Conservation (phyloP, 2,888 invertebrate species). For the Siphlonurus alternatus region DNA sequence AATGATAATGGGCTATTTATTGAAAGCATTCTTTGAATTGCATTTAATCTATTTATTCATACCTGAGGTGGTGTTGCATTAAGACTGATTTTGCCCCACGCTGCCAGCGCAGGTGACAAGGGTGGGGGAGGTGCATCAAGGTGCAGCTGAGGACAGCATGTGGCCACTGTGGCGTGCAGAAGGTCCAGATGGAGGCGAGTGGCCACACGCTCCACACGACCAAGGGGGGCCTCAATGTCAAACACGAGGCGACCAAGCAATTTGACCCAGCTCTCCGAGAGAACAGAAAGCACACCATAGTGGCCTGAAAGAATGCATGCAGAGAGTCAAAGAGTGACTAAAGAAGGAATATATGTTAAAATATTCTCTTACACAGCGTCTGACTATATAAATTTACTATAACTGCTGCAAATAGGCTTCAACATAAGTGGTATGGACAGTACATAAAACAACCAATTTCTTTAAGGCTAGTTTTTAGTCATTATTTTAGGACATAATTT, state of each 20-base stretch:
- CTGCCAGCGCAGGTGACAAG: constrained; percentile 20
- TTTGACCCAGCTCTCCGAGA: constrained; percentile 33
- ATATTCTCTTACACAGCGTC: too few species aligned
- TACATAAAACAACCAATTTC: too few species aligned
- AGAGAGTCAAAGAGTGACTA: too few species aligned
- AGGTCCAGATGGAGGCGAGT: constrained; percentile 52
- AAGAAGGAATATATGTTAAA: too few species aligned
- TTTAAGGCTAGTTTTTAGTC: too few species aligned
- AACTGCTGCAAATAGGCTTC: too few species aligned
- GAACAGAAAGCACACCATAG: constrained; percentile 10
- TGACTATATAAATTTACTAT: too few species aligned
- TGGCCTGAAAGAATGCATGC: constrained; percentile 12
- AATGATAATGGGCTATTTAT: too few species aligned
- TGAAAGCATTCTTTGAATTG: too few species aligned
- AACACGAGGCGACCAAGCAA: constrained; percentile 51
- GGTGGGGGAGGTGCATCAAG: constrained; percentile 17
- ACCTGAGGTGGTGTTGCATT: constrained; percentile 14
- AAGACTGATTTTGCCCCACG: constrained; percentile 19
- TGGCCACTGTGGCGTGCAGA: constrained; percentile 51
- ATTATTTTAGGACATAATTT: too few species aligned
- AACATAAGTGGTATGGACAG: too few species aligned
- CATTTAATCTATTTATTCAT: not conserved
- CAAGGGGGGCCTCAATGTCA: constrained; percentile 44
- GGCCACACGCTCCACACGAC: constrained; percentile 49
- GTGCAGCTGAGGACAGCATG: constrained; percentile 48